phyloP scores from a whole-genome alignment of 2,888 invertebrate species.

The Mechanitis messenoides region DNA sequence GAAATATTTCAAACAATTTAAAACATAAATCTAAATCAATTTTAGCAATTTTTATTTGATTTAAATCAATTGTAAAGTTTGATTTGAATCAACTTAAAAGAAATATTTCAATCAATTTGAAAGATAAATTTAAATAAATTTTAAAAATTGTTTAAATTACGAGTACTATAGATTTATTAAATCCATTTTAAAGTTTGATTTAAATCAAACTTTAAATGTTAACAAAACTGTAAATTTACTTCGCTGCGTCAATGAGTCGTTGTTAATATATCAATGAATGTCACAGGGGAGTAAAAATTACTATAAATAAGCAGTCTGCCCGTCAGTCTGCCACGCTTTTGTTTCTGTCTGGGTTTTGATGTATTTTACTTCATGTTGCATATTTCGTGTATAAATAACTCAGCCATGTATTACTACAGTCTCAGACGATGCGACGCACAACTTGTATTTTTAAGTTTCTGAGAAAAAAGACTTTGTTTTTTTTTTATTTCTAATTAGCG shows the following conservation, averaged over 20 bases:
- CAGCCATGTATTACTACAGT: background rate
- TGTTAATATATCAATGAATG: constrained; percentile 34
- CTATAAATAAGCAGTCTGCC: constrained; percentile 56
- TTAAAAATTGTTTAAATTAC: too few species aligned
- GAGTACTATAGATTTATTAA: too few species aligned
- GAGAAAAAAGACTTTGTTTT: constrained; percentile 1
- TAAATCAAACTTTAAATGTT: constrained; percentile 1
- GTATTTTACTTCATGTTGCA: constrained; percentile 55
- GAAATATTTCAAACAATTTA: too few species aligned
- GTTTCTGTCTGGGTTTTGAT: constrained; percentile 58
- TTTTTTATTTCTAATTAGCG: constrained; percentile 4
- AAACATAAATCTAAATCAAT: too few species aligned
- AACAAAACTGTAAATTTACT: constrained; percentile 17
- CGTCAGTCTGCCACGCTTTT: constrained; percentile 55
- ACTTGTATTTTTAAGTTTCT: constrained; percentile 10
- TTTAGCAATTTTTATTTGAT: too few species aligned
- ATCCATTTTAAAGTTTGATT: too few species aligned
- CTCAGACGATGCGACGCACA: constrained; percentile 4
- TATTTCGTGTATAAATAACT: constrained; percentile 59
- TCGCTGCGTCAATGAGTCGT: constrained; percentile 24
- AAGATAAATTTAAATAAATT: too few species aligned
- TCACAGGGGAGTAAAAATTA: constrained; percentile 29
- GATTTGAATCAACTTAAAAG: too few species aligned
- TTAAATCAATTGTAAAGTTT: too few species aligned
- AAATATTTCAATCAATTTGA: too few species aligned